Percentiles rank a stretch among this genome's conserved stretches.
Conservation (phyloP, 2,797 vertebrate genomes). For the Muscicapa striata region DNA sequence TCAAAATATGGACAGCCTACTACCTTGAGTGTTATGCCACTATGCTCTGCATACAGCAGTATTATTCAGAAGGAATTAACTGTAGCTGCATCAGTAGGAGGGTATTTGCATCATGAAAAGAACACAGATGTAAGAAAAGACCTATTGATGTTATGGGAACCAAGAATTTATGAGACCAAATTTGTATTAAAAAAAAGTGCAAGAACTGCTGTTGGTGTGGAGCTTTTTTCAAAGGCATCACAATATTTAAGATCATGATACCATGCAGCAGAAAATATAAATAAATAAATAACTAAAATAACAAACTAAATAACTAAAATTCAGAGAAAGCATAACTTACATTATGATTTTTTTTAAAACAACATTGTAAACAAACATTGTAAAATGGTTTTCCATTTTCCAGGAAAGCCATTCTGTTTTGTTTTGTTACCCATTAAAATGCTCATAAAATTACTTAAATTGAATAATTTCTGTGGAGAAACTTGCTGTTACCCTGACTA, state of each 20-base stretch:
- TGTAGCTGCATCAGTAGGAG: background rate
- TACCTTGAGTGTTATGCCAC: background rate
- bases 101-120: background rate
- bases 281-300: too few relatives aligned
- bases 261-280: background rate
- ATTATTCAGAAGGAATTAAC: background rate
- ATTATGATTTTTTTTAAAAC: slow-evolving; percentile 13
- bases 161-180: background rate
- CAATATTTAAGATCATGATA: background rate
- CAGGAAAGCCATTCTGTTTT: background rate
- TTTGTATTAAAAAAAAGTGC: background rate
- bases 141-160: background rate
- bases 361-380: background rate
- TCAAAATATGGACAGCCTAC: background rate
- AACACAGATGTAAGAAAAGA: background rate
- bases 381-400: background rate
- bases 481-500: background rate
- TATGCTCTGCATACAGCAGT: background rate
- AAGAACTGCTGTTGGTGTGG: background rate
- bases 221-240: background rate
- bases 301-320: background rate
- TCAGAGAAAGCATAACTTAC: background rate
- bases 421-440: background rate
- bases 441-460: background rate
- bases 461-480: background rate